Percentiles rank a stretch among this genome's conserved stretches.
Conservation (phyloP, 2,797 vertebrate genomes). For the Bradypus variegatus region DNA sequence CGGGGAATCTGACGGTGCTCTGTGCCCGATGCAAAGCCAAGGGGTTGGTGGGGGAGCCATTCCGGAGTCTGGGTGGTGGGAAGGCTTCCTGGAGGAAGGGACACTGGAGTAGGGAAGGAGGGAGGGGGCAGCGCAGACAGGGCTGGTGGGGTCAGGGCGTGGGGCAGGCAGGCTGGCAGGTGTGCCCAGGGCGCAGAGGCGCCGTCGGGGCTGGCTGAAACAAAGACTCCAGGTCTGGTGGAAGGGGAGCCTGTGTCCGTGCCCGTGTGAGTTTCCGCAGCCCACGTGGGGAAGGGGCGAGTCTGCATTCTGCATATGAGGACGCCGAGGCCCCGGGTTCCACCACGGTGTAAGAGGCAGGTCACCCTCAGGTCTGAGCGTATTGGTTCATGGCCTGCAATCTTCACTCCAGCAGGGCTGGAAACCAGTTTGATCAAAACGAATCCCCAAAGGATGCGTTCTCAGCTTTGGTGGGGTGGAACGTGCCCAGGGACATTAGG, state of each 20-base stretch:
- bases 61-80: not conserved
- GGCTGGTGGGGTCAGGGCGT: not conserved
- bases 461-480: not conserved
- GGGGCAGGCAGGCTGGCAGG: no score
- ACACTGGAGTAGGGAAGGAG: no score
- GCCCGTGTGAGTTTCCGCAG: not conserved
- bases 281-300: rapidly evolving
- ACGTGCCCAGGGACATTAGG: rapidly evolving
- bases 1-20: not conserved
- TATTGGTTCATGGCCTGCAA: not conserved
- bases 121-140: not conserved
- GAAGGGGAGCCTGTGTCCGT: rapidly evolving
- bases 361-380: not conserved
- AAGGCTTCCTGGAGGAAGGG: not conserved
- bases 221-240: not conserved
- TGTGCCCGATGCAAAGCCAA: not conserved
- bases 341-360: rapidly evolving
- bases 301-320: not conserved
- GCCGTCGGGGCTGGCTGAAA: rapidly evolving
- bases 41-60: not conserved
- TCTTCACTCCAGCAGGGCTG: no score
- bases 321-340: not conserved
- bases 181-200: not conserved
- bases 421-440: not conserved
- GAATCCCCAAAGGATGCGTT: not conserved